A percentile compares a stretch with the other conserved stretches of the same genome.
Conservation (phyloP, 1,140 invertebrate genomes). For the Cepaea nemoralis region DNA sequence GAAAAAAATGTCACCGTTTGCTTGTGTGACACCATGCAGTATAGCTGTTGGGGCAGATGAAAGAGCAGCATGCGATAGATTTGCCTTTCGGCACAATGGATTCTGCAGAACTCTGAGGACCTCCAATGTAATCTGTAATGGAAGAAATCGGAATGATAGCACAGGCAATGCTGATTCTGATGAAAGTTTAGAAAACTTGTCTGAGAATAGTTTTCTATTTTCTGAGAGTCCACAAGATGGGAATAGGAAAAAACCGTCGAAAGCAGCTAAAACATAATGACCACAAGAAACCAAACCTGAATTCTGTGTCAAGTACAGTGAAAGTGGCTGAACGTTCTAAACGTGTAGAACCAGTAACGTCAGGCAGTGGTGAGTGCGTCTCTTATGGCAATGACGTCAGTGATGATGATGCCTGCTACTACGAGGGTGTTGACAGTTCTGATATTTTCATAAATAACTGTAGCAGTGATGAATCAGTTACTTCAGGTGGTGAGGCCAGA, state of each 20-base stretch:
- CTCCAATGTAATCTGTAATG: constrained; percentile 24
- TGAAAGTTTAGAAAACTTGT: constrained; percentile 40
- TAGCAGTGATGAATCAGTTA: constrained; percentile 37
- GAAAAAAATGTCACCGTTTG: constrained; percentile 19
- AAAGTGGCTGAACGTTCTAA: constrained; percentile 6
- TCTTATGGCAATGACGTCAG: constrained; percentile 12
- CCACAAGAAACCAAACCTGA: constrained; percentile 1
- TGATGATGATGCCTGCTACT: constrained; percentile 35
- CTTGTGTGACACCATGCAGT: constrained; percentile 29
- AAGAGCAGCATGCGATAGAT: constrained; percentile 29
- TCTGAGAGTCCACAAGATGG: constrained; percentile 27
- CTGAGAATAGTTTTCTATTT: constrained; percentile 3
- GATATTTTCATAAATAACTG: constrained; percentile 35
- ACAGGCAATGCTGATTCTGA: constrained; percentile 38
- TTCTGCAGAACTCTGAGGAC: constrained; percentile 19
- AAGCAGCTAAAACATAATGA: constrained; percentile 1
- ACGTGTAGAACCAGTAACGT: not conserved
- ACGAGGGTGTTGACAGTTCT: constrained; percentile 37
- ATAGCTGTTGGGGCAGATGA: constrained; percentile 40
- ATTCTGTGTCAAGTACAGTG: not conserved
- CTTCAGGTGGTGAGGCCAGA: not conserved
- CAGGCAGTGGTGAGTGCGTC: constrained; percentile 6
- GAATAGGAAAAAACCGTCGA: constrained; percentile 11
- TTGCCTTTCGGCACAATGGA: constrained; percentile 35
- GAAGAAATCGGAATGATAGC: constrained; percentile 35